Evolutionary conservation across 1,140 invertebrate genomes (phyloP).

Genomic region (Cydia splendana): DNA sequence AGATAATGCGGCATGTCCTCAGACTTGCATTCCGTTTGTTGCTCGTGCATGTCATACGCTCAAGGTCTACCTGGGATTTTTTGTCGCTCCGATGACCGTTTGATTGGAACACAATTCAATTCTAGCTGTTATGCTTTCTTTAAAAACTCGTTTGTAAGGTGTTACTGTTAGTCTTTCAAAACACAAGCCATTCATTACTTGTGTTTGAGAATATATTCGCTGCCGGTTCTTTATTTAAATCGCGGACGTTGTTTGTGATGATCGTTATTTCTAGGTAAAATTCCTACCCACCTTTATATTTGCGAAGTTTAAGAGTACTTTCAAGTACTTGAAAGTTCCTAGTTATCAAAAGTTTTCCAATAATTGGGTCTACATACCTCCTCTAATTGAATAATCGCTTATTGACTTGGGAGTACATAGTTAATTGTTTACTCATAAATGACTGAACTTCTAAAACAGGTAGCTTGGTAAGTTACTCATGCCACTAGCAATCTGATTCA

Average conservation of each 20-base stretch:
- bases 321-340: background rate
- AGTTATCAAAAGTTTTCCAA: background rate
- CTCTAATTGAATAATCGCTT: background rate
- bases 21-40: conserved; percentile 12
- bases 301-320: background rate
- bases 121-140: conserved; percentile 14
- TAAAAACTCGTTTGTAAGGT: conserved; percentile 3
- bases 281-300: background rate
- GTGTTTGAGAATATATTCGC: background rate
- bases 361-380: background rate
- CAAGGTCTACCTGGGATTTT: conserved; percentile 28
- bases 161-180: conserved; percentile 17
- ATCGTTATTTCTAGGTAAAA: background rate
- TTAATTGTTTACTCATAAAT: conserved; percentile 8
- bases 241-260: background rate
- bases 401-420: background rate
- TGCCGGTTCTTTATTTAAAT: background rate
- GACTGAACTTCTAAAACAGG: background rate
- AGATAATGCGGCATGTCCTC: conserved; percentile 16
- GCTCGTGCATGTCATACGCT: conserved; percentile 15
- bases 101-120: conserved; percentile 20
- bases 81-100: conserved; percentile 17
- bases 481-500: background rate
- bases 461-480: conserved; percentile 1
- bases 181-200: conserved; percentile 16